A percentile compares a stretch with the other conserved stretches of the same genome.
Conservation (phyloP, 2,113 vertebrate genomes). For the Merops nubicus region DNA sequence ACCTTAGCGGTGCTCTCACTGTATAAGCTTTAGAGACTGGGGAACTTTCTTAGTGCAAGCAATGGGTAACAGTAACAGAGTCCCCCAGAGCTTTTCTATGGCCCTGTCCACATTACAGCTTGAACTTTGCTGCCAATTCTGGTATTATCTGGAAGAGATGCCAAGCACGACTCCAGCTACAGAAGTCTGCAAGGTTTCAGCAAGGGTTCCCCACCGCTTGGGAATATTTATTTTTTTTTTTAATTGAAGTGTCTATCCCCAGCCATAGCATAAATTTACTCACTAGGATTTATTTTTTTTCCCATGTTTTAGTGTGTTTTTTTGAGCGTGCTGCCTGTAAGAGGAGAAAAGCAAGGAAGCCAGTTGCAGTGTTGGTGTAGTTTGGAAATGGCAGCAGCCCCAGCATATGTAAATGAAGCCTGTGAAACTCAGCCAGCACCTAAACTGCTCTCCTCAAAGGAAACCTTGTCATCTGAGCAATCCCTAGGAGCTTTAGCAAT, state of each 20-base stretch:
- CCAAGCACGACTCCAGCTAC: background rate
- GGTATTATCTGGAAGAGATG: background rate
- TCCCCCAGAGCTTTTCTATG: background rate
- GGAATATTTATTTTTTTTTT: background rate
- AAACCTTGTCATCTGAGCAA: conserved; percentile 19
- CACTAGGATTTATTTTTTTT: background rate
- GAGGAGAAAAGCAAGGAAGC: background rate
- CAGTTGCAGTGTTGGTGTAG: background rate
- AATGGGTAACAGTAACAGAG: background rate
- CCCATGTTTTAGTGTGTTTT: background rate
- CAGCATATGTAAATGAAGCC: background rate
- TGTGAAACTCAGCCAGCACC: conserved; percentile 22
- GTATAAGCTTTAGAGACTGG: background rate
- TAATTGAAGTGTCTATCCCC: background rate
- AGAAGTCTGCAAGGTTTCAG: background rate
- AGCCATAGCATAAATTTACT: background rate
- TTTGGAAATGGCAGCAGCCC: background rate
- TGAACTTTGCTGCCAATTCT: background rate
- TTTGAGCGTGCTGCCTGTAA: background rate
- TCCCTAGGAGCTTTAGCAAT: conserved; percentile 20
- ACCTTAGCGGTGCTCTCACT: conserved; percentile 14
- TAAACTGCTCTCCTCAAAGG: conserved; percentile 32
- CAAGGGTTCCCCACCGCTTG: background rate
- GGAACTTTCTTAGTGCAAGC: background rate
- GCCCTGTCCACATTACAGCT: background rate